Base-by-base conservation (phyloP, 2,888 invertebrate genomes). In the Spilosoma lubricipeda region DNA sequence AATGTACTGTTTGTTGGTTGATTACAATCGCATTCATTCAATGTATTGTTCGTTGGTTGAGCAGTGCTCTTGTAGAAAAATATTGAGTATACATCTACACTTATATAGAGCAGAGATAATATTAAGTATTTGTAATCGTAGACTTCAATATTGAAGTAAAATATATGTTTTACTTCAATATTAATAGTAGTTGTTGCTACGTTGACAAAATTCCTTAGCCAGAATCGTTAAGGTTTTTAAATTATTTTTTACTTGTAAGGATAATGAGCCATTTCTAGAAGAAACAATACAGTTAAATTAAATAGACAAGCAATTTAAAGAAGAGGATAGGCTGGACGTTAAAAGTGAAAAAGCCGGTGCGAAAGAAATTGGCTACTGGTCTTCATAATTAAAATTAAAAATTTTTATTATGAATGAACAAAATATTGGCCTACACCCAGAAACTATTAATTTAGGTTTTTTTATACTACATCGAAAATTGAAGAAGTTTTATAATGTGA, bases 1-100 rank as follows among this genome's bases (percentile, higher is more conserved):
- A n/a, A 1, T 59, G 27, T 13, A 20, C 1, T 2, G 33, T 74
- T 75, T 78, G 52, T 78, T 67, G 68, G 52, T 42, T 36, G 8
- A 72, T 27, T 30, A 52, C 48, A 48, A 13, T n/a, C n/a, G n/a
- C n/a, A n/a, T 66, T 74, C 0, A 63, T 74, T 70, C 11, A n/a
- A 1, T 59, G 27, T 13, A 20, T 1, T 2, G 33, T 74, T 75
- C 76, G 52, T 78, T 67, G 68, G 52, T 42, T 36, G 8, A 72
- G 23, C n/a, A 52, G 39, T 42, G 11, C 9, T 64, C 33, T 15
- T 18, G 70, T 52, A 70, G 33, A 70, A 20, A 33, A 11, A 63
- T 30, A 63, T 63, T 63, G 9, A 23, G n/a, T 11, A 8, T 56
- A 23, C 52, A 30, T 30, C 0, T 4, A 18, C 8, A 63, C 18